These are phyloP conservation scores for Drosophila trapezifrons DNA, from an alignment of 1,140 invertebrate species.

Conservation along the genomic window DNA sequence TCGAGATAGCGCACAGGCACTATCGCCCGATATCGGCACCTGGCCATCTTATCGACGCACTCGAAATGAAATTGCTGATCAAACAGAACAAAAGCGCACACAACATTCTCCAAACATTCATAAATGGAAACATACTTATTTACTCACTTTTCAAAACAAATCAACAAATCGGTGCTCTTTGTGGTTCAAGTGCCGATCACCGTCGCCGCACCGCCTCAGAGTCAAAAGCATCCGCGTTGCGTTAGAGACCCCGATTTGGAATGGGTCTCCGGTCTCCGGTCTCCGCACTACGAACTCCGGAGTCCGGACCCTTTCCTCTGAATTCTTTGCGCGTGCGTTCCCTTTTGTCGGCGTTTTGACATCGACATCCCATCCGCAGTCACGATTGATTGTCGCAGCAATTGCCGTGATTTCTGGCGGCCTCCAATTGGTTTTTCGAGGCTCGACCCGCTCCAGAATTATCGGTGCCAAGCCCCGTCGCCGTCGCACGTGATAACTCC, in stretches of 20 bases:
- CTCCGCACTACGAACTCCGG: not conserved
- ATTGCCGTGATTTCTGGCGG: constrained; percentile 79
- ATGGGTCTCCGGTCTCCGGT: not conserved
- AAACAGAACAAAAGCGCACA: constrained; percentile 69
- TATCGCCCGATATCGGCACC: constrained; percentile 56
- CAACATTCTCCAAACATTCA: constrained; percentile 78
- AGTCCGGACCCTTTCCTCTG: constrained; percentile 41
- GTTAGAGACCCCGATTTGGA: constrained; percentile 32
- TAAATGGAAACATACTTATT: constrained; percentile 84
- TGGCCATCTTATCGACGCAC: constrained; percentile 78
- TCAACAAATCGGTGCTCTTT: constrained; percentile 83
- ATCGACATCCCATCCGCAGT: constrained; percentile 65
- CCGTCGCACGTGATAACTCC: constrained; percentile 64
- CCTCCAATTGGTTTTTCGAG: constrained; percentile 76
- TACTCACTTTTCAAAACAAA: constrained; percentile 83
- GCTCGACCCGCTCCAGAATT: constrained; percentile 37
- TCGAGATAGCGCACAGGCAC: constrained; percentile 47
- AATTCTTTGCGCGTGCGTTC: constrained; percentile 68
- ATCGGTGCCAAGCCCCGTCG: constrained; percentile 50
- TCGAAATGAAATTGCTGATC: constrained; percentile 81
- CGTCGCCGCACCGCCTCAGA: constrained; percentile 6
- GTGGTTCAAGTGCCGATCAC: constrained; percentile 72
- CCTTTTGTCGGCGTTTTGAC: constrained; percentile 75
- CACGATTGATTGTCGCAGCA: constrained; percentile 79
- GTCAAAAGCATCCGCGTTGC: constrained; percentile 34